phyloP scores from a whole-genome alignment of 2,888 invertebrate species.

The Ophioninae sp. region DNA sequence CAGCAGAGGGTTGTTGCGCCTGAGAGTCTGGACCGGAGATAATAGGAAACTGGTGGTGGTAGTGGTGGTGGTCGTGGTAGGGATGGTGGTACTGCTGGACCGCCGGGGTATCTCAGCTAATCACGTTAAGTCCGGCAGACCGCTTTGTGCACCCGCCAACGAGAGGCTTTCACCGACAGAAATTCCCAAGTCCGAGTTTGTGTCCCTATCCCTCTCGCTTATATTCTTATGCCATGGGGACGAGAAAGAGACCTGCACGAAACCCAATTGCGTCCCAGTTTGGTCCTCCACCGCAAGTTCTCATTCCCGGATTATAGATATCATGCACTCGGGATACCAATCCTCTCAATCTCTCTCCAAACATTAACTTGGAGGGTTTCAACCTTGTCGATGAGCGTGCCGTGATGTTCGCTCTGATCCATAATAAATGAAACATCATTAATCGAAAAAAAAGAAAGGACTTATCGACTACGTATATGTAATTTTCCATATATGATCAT shows the following conservation, averaged over 20 bases:
- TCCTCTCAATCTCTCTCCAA: slow-evolving; percentile 27
- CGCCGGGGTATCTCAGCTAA: slow-evolving; percentile 79
- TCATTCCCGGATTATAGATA: slow-evolving; percentile 59
- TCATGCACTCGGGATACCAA: slow-evolving; percentile 32
- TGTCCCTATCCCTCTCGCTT: slow-evolving; percentile 58
- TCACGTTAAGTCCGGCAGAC: slow-evolving; percentile 80
- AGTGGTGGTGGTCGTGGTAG: neutral
- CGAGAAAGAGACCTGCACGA: slow-evolving; percentile 59
- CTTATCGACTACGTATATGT: too few species aligned
- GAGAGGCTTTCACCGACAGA: slow-evolving; percentile 69
- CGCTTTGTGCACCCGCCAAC: slow-evolving; percentile 76
- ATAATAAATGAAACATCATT: neutral
- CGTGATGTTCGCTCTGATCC: neutral
- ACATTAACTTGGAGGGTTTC: slow-evolving; percentile 35
- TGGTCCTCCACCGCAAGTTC: slow-evolving; percentile 53
- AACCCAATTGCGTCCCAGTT: slow-evolving; percentile 63
- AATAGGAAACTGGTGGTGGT: slow-evolving; percentile 72
- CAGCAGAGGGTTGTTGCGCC: slow-evolving; percentile 67
- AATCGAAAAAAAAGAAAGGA: neutral
- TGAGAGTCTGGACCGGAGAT: slow-evolving; percentile 78
- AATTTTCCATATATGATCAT: too few species aligned
- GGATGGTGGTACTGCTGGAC: slow-evolving; percentile 53
- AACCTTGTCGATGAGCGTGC: slow-evolving; percentile 24
- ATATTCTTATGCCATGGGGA: slow-evolving; percentile 36
- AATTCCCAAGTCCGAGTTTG: slow-evolving; percentile 74